Percentiles rank a stretch among this genome's conserved stretches.
Conservation (phyloP, 1,140 invertebrate species). For the Aphaenogaster floridana region DNA sequence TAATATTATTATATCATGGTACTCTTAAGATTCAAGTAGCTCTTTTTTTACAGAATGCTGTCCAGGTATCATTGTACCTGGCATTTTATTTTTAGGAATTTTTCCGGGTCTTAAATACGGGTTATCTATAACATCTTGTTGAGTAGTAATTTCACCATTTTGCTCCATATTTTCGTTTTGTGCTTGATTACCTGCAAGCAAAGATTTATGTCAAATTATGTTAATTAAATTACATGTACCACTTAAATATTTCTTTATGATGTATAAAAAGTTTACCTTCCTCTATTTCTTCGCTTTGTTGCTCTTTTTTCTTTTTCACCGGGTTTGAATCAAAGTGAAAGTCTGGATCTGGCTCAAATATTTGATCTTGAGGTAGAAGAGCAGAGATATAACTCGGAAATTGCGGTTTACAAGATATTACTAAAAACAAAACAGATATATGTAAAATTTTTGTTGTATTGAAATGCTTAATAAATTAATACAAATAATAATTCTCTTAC, state of each 20-base stretch:
- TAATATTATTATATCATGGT: conserved; percentile 47
- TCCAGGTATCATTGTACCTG: conserved; percentile 46
- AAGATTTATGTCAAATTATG: conserved; percentile 60
- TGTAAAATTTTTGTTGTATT: conserved; percentile 15
- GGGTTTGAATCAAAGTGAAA: conserved; percentile 89
- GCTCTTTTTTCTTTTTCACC: conserved; percentile 89
- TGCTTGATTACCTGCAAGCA: conserved; percentile 68
- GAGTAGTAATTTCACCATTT: conserved; percentile 86
- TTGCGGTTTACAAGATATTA: conserved; percentile 95
- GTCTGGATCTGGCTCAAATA: conserved; percentile 96
- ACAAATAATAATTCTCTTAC: conserved; percentile 87
- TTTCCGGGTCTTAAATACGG: conserved; percentile 95
- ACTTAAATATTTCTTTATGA: conserved; percentile 66
- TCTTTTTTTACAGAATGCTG: conserved; percentile 66
- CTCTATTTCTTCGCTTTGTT: conserved; percentile 87
- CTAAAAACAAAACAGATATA: conserved; percentile 87
- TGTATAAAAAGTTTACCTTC: conserved; percentile 74
- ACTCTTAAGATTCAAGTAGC: conserved; percentile 45
- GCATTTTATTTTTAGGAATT: conserved; percentile 88
- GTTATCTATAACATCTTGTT: conserved; percentile 93
- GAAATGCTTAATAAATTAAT: conserved; percentile 4
- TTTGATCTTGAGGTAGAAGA: conserved; percentile 96
- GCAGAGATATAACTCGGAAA: conserved; percentile 95
- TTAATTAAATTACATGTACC: conserved; percentile 57
- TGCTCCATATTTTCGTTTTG: conserved; percentile 82